Base-by-base conservation (phyloP, 2,113 vertebrate species). In the Rhinoptilus africanus region DNA sequence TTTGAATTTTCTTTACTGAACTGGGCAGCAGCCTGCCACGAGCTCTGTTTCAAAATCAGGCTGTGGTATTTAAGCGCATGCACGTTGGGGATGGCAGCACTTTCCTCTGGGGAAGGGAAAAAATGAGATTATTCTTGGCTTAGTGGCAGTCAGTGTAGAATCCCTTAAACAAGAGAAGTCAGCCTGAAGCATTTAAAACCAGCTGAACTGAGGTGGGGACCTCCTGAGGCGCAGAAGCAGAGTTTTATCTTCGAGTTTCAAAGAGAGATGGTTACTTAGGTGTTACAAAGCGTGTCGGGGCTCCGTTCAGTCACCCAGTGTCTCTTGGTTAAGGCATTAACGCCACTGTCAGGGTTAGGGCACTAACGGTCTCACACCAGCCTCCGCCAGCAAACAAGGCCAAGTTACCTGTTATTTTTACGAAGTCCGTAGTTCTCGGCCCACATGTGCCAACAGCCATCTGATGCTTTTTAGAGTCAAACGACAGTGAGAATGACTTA, bases 391-490 rank as follows among this genome's bases (percentile, higher is more conserved):
- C 73, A 76, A 75, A 51, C 50, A 66, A 75, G 26, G 74, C 80
- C 86, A 96, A 93, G 87, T 28, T 79, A 48, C 32, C 56, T 64
- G n/a, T 30, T 68, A 43, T 57, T 88, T 91, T 68, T 68, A 50
- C 4, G 8, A 48, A 34, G 23, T 35, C 60, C 50, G 8, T 60
- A 85, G 89, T 28, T 89, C 87, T 96, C 0, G n/a, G 95, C 93
- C 91, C 54, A 69, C 35, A 66, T 7, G 97, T 97, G 91, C 96
- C 94, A 96, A 96, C 95, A 91, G 89, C 41, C 73, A 87, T n/a
- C 37, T 20, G 41, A 73, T 79, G 37, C 10, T 50, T 85, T 68
- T 47, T 32, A 57, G 39, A 63, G 19, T 57, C 69, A 68, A 64
- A 24, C 2, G 6, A 26, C 3, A 80, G 41, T 27, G 35, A 74